Conservation (phyloP, 1,140 invertebrate genomes). For the Penaeus chinensis region DNA sequence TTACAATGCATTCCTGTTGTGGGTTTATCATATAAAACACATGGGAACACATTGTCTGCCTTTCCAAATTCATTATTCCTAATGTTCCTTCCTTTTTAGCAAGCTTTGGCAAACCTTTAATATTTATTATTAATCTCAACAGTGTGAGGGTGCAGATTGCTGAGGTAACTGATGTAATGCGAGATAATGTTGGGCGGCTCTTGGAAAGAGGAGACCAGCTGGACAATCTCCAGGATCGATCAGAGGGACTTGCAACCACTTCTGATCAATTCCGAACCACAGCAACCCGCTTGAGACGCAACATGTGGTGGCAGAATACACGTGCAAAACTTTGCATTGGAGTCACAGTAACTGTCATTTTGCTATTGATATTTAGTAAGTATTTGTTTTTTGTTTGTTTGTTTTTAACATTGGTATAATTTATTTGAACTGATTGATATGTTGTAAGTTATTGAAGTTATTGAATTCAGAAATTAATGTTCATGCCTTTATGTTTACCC, state of each 20-base stretch:
- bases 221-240: conserved; percentile 73
- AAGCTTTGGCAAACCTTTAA: not conserved
- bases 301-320: conserved; percentile 72
- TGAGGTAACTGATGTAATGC: conserved; percentile 74
- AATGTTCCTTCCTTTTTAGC: not conserved
- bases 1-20: not conserved
- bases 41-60: too few relatives aligned
- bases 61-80: not conserved
- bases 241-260: conserved; percentile 70
- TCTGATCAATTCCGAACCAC: conserved; percentile 72
- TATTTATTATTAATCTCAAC: not conserved
- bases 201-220: conserved; percentile 73
- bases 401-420: not conserved
- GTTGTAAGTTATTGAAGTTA: not conserved
- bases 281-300: conserved; percentile 70
- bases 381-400: not conserved
- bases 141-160: conserved; percentile 72
- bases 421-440: not conserved
- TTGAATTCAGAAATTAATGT: too few relatives aligned
- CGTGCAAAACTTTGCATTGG: conserved; percentile 68
- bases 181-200: conserved; percentile 72
- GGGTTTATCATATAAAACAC: not conserved
- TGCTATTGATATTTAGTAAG: conserved; percentile 59
- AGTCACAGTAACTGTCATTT: conserved; percentile 55
- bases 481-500: too few relatives aligned